phyloP scores from a whole-genome alignment of 2,888 invertebrate genomes.

The Ormia ochracea region DNA sequence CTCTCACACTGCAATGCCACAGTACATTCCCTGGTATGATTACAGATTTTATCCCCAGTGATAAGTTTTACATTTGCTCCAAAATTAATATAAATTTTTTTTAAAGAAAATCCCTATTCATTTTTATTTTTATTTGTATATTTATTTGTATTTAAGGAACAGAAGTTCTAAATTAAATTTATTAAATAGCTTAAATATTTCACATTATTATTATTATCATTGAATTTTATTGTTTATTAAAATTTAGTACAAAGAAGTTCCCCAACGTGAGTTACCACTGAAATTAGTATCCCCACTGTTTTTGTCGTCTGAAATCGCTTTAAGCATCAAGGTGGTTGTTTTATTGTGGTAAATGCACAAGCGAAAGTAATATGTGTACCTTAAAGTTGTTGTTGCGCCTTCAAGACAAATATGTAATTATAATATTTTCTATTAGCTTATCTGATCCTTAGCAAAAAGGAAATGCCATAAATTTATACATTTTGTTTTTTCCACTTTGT shows the following conservation, averaged over 20 bases:
- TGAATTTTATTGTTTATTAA: conserved; percentile 50
- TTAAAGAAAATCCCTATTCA: too few relatives aligned
- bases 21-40: too few relatives aligned
- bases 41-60: too few relatives aligned
- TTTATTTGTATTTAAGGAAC: background rate
- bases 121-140: background rate
- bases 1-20: too few relatives aligned
- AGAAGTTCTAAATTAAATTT: conserved; percentile 12
- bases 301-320: background rate
- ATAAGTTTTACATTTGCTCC: too few relatives aligned
- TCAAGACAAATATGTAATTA: conserved; percentile 73
- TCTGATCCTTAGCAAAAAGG: conserved; percentile 74
- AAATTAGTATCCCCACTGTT: background rate
- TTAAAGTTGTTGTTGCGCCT: conserved; percentile 55
- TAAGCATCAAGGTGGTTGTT: conserved; percentile 32
- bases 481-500: conserved; percentile 39
- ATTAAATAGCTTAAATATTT: conserved; percentile 40
- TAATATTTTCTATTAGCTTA: conserved; percentile 77
- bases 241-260: conserved; percentile 32
- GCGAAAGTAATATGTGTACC: background rate
- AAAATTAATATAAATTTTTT: too few relatives aligned
- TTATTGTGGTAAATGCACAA: conserved; percentile 6
- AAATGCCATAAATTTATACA: conserved; percentile 73
- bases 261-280: conserved; percentile 34
- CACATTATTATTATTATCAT: conserved; percentile 49